phyloP scores from a whole-genome alignment of 1,140 invertebrate genomes.

The Eufriesea mexicana region DNA sequence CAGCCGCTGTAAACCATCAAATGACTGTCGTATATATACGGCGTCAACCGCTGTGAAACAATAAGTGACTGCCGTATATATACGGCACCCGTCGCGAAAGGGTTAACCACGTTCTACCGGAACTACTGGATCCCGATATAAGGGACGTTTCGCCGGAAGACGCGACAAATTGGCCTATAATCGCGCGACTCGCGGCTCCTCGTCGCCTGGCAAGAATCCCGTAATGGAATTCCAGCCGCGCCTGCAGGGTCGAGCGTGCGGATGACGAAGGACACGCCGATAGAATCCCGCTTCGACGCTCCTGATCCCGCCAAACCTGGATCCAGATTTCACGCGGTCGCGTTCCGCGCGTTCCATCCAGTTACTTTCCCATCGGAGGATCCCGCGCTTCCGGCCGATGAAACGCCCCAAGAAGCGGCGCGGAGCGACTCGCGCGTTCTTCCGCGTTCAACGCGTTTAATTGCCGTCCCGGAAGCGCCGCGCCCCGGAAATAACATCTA shows the following conservation, averaged over 20 bases:
- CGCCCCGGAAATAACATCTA: background rate
- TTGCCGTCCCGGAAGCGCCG: background rate
- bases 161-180: too few relatives aligned
- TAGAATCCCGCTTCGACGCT: slow-evolving; percentile 24
- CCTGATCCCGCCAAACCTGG: background rate
- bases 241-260: background rate
- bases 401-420: background rate
- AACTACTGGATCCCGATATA: too few relatives aligned
- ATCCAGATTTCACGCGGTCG: slow-evolving; percentile 18
- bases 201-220: background rate
- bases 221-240: slow-evolving; percentile 17
- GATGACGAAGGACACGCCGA: background rate
- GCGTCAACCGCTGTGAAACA: too few relatives aligned
- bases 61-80: too few relatives aligned
- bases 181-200: background rate
- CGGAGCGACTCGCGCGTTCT: background rate
- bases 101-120: too few relatives aligned
- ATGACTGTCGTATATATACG: too few relatives aligned
- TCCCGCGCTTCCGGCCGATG: background rate
- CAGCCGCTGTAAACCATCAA: too few relatives aligned
- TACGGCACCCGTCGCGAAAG: too few relatives aligned
- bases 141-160: too few relatives aligned
- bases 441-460: background rate
- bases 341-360: slow-evolving; percentile 26
- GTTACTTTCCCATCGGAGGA: background rate